Base-by-base conservation (phyloP, 2,113 vertebrate genomes). In the Hydrochoerus hydrochaeris region DNA sequence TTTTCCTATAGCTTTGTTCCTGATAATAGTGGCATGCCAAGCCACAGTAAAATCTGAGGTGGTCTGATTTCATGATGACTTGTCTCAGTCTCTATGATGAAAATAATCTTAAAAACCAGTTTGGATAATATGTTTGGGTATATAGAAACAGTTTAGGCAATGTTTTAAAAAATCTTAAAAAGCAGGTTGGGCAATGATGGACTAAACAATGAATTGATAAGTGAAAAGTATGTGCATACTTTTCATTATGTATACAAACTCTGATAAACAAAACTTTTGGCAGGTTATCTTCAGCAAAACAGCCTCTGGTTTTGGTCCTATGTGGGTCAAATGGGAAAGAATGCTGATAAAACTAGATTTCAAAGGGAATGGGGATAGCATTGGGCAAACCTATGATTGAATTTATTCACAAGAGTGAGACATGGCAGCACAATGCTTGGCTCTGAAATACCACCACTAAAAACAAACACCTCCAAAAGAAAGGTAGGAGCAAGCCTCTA, bases 31-130 rank as follows among this genome's bases (percentile, higher is more conserved):
- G 60, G 46, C 24, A 0, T 24, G 78, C 46, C 77, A 90, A 54
- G 44, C 38, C 67, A 78, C 71, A 73, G 28, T 82, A 73, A 96
- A 94, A 92, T 77, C 35, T 77, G 88, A 97, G 84, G 90, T 96
- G 77, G 75, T 95, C 65, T 92, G 83, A 81, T 65, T 93, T 82
- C 84, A 62, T 54, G 89, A 77, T 95, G 67, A 73, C 63, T 84
- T 54, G 81, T 65, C 38, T 94, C 63, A 65, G 86, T 62, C 14
- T 32, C 65, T 71, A 38, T 20, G 71, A 93, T 58, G 94, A 95
- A 96, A 95, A 90, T 85, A 83, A 95, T 90, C 63, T 71, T 54
- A 60, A 62, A 44, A 86, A 71, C 5, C 49, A 78, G 63, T 97
- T 49, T 83, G 49, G 49, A 22, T 46, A 71, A 60, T 60, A 44